Evolutionary conservation across 2,888 invertebrate species (phyloP), one percentile per base, ranked within the genome.

Genomic region (Entomobrya multifasciata): DNA sequence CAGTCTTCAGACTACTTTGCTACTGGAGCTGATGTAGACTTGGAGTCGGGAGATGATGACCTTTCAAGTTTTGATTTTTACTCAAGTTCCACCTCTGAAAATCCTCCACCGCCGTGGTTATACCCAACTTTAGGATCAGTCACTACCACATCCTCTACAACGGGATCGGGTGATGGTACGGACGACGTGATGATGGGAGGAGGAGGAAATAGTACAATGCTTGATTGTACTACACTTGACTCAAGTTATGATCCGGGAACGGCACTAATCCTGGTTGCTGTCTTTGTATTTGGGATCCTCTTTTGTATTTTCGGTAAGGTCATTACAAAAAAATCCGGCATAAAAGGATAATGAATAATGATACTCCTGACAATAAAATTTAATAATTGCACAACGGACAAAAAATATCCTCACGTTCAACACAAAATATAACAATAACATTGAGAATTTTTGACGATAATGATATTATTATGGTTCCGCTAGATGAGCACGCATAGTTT

Each of bases 261-360:
- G 30, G 95, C 95, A 86, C 93, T 95, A 86, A 94, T 96, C 89
- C 95, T 95, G 92, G 94, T 95, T 88, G 94, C 95, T 93, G 95
- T 95, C 92, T 94, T 96, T 90, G 94, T 96, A 57, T 96, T 97
- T 93, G 97, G 97, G 87, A 94, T 97, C 90, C 95, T 97, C 85
- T 97, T 96, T 92, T 96, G 96, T 88, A 94, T 97, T 90, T 95
- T 96, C 92, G 97, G 96, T 96, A 93, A 95, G 95, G 93, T 17
- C 25, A 15, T 47, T 22, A 10, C 15, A 25, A 49, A 13, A 6
- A n/a, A n/a, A n/a, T n/a, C n/a, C n/a, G n/a, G n/a, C n/a, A n/a
- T n/a, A n/a, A n/a, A n/a, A n/a, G n/a, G n/a, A n/a, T 57, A 10
- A 67, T 20, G n/a, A 4, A 30, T 62, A 62, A 62, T 62, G 22